Evolutionary conservation across 2,888 invertebrate species (phyloP).

Genomic region (Phoronis australis): DNA sequence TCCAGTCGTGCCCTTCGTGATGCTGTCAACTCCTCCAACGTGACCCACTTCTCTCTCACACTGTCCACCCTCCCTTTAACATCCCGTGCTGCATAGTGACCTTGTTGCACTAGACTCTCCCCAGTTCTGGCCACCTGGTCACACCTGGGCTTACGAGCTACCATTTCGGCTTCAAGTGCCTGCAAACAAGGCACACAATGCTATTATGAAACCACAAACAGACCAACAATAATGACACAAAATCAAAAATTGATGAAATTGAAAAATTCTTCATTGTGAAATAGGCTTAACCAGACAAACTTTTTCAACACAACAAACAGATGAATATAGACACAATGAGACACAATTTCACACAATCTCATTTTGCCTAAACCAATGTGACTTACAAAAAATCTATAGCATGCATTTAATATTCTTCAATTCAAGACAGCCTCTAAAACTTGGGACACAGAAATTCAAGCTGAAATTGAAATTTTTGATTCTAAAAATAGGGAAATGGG

Average conservation of each 20-base stretch:
- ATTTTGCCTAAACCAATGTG: too few species aligned
- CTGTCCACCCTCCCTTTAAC: slow-evolving; percentile 78
- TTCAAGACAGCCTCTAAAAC: too few species aligned
- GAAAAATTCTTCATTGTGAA: background rate
- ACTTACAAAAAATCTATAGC: too few species aligned
- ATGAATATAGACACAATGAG: background rate
- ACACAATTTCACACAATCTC: background rate
- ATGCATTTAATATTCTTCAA: too few species aligned
- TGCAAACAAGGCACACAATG: slow-evolving; percentile 18
- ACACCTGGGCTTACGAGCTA: slow-evolving; percentile 55
- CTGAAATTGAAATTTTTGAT: too few species aligned
- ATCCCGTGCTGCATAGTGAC: slow-evolving; percentile 76
- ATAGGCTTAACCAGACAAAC: background rate
- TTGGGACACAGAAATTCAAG: too few species aligned
- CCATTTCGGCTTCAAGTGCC: slow-evolving; percentile 74
- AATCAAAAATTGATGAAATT: background rate
- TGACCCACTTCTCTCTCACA: slow-evolving; percentile 79
- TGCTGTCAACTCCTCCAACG: slow-evolving; percentile 77
- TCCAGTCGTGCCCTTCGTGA: slow-evolving; percentile 61
- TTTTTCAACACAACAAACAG: background rate
- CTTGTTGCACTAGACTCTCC: slow-evolving; percentile 68
- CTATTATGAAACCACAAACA: background rate
- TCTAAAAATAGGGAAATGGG: too few species aligned
- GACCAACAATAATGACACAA: background rate
- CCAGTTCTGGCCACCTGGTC: slow-evolving; percentile 63